Base-by-base conservation (phyloP, 2,113 vertebrate genomes). In the Eolophus roseicapilla region DNA sequence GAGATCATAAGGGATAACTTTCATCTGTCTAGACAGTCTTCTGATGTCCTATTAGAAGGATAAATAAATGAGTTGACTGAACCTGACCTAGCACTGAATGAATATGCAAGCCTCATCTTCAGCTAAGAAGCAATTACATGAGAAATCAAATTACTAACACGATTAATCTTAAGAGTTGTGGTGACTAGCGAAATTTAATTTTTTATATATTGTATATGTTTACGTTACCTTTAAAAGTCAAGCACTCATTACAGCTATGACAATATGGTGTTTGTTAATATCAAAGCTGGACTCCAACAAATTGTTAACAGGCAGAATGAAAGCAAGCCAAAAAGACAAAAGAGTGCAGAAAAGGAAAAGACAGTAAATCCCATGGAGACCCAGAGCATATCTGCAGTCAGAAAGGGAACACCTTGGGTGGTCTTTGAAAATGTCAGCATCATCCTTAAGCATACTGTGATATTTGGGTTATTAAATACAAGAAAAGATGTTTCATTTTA, bases 391-490 rank as follows among this genome's bases (percentile, higher is more conserved):
- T 95, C 97, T 97, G 90, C 78, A 92, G 85, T 79, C 92, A 92
- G 84, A 97, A 96, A 96, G 71, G 79, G 87, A 97, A 95, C 95
- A 97, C 92, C 92, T 95, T 94, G 47, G 85, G 97, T 97, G 96
- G 97, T 97, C 96, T 97, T 97, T 97, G 92, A 91, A 98, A 98
- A 97, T 97, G 97, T 98, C 97, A 98, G 81, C 90, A 95, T 71
- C 89, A 37, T 97, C 96, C 97, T 97, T 95, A 93, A 97, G 97
- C 96, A 90, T 88, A 80, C 29, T 90, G 92, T 97, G 97, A 79
- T 98, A 98, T 98, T 98, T 98, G 93, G 94, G 92, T 95, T 97
- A 95, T 37, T 95, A 79, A 81, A 92, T 88, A 82, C 82, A 94
- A 88, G 78, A 92, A 83, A 84, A 59, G 24, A 86, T 94, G 81